Percentiles rank a stretch among this genome's conserved stretches.
Conservation (phyloP, 2,797 vertebrate species). For the Micrastur ruficollis region DNA sequence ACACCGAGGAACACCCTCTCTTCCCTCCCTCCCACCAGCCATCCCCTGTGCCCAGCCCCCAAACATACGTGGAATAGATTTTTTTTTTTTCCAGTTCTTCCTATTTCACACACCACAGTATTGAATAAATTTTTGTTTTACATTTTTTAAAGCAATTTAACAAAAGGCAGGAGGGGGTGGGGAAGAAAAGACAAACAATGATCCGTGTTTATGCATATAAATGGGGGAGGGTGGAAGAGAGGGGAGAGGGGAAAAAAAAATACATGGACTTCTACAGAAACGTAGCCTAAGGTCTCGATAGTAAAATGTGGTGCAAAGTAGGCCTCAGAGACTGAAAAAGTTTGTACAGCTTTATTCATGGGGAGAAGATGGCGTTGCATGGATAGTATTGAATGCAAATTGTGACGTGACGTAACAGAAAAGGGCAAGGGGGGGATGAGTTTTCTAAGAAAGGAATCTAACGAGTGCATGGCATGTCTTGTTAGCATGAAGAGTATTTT, state of each 20-base stretch:
- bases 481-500: conserved; percentile 58
- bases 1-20: conserved; percentile 8
- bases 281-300: conserved; percentile 19
- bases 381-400: conserved; percentile 42
- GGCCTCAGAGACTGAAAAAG: conserved; percentile 73
- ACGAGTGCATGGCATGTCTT: conserved; percentile 67
- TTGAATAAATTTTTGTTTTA: conserved; percentile 81
- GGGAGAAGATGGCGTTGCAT: conserved; percentile 58
- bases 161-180: conserved; percentile 65
- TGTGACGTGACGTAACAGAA: conserved; percentile 60
- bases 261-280: conserved; percentile 59
- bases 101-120: conserved; percentile 78
- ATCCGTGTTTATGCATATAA: conserved; percentile 53
- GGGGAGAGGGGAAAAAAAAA: neutral
- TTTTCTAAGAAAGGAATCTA: conserved; percentile 76
- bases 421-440: conserved; percentile 36
- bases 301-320: conserved; percentile 70
- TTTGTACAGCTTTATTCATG: conserved; percentile 78
- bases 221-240: neutral
- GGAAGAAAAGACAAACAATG: conserved; percentile 41
- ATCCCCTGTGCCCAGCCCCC: conserved; percentile 54
- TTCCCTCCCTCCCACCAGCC: conserved; percentile 31
- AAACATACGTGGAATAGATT: conserved; percentile 68
- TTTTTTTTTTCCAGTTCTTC: conserved; percentile 70
- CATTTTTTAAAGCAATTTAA: conserved; percentile 82